Base-by-base conservation (phyloP, 2,888 invertebrate genomes). In the Chaetogeoica ovagalla region DNA sequence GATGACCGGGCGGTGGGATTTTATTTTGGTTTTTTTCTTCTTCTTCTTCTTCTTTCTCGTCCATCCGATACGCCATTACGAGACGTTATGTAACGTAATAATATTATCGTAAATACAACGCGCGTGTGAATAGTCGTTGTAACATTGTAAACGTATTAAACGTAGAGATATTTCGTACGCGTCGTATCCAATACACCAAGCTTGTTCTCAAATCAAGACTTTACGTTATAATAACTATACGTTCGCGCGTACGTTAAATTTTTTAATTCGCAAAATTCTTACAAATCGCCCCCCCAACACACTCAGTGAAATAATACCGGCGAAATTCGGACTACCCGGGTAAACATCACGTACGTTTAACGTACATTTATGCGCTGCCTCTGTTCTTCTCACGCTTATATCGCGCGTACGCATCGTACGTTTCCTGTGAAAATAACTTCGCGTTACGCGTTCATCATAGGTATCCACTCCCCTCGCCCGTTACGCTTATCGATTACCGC, bases 1-100 rank as follows among this genome's bases (percentile, higher is more conserved):
- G 43, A 75, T 68, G 65, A 74, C 13, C 21, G 65, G 23, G n/a
- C 59, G 43, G n/a, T 66, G 43, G 13, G 13, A 48, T 13, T 48
- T 48, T 48, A 9, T 66, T 75, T 57, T 30, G 4, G 30, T 30
- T 30, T 30, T 30, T 30, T 30, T 30, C 30, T 30, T 4, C 30
- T 4, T 30, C 4, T 1, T 30, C n/a, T n/a, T 37, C 63, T 52
- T 23, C 37, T 17, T 43, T 39, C 57, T 4, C 15, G 17, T 37
- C 19, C 65, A 57, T 55, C 55, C 37, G 37, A 48, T 62, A 21
- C n/a, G 2, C 9, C 13, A n/a, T 59, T 59, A n/a, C 59, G 21
- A n/a, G n/a, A n/a, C 59, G 59, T 21, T 59, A 59, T 8, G 1
- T 48, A 48, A 48, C 13, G 48, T 13, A 1, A 48, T 48, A 11